Conservation (phyloP, 1,140 invertebrate genomes). For the Lepidostoma basale region DNA sequence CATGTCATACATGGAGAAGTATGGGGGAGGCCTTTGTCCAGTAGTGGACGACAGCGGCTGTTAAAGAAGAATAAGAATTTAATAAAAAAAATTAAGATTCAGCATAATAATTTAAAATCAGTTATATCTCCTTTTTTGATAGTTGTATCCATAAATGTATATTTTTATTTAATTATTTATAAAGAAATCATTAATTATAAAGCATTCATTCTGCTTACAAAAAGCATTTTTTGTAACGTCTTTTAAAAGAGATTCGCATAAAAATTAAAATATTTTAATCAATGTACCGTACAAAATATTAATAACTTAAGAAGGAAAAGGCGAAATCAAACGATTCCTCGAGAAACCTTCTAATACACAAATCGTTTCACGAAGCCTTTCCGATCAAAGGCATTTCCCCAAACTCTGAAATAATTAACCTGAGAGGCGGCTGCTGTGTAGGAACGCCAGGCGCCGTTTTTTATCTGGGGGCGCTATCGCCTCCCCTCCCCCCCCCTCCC, state of each 20-base stretch:
- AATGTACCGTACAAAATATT: neutral
- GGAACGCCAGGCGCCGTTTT: slow-evolving; percentile 43
- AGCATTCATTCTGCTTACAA: too few species aligned
- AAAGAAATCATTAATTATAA: too few species aligned
- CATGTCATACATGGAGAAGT: too few species aligned
- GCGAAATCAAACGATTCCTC: slow-evolving; percentile 16
- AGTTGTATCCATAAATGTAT: too few species aligned
- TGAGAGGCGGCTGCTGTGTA: slow-evolving; percentile 38
- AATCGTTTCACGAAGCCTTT: slow-evolving; percentile 28
- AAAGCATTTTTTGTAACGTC: neutral
- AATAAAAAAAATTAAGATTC: too few species aligned
- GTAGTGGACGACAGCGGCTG: too few species aligned
- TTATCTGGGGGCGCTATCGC: slow-evolving; percentile 41
- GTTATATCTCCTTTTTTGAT: too few species aligned
- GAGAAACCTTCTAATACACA: slow-evolving; percentile 16
- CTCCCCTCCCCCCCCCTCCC: neutral
- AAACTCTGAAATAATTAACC: slow-evolving; percentile 47
- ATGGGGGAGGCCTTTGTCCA: too few species aligned
- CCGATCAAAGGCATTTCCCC: slow-evolving; percentile 28
- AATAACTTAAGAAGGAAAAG: neutral
- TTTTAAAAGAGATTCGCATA: neutral
- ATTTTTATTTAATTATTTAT: too few species aligned
- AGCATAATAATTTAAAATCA: too few species aligned
- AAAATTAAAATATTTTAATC: neutral
- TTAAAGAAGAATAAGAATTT: too few species aligned